A percentile compares a stretch with the other conserved stretches of the same genome.
Evolutionary conservation across 2,113 vertebrate genomes (phyloP).

Genomic region (Lucifuga dentata): DNA sequence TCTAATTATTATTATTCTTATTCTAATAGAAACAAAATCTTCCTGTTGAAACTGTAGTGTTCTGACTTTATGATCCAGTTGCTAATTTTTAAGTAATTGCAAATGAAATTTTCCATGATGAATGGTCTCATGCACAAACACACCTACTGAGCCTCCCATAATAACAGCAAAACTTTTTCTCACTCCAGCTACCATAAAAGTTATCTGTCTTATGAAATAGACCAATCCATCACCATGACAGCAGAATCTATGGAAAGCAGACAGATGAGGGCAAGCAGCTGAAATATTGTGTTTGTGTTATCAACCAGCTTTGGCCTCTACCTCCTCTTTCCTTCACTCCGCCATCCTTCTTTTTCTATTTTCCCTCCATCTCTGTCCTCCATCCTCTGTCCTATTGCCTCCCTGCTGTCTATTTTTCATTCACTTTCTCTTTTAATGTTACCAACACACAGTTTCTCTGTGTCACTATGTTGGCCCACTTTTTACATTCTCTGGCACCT

Average conservation of each 20-base stretch:
- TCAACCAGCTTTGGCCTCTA: constrained; percentile 3
- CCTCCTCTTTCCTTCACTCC: not conserved
- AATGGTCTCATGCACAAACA: constrained; percentile 16
- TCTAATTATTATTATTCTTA: too few relatives aligned
- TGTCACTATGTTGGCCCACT: not conserved
- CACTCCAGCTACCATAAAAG: constrained; percentile 5
- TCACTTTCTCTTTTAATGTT: not conserved
- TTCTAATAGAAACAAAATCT: too few relatives aligned
- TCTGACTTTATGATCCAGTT: not conserved
- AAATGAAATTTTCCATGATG: constrained; percentile 22
- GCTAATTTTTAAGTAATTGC: constrained; percentile 1
- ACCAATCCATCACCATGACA: constrained; percentile 64
- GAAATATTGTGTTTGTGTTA: not conserved
- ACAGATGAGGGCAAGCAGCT: constrained; percentile 28
- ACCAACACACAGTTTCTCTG: not conserved
- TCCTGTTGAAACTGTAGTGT: not conserved
- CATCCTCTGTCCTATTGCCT: not conserved
- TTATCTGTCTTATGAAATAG: constrained; percentile 40
- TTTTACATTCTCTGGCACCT: constrained; percentile 12
- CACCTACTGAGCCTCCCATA: constrained; percentile 19
- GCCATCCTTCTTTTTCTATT: not conserved
- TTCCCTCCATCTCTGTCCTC: not conserved
- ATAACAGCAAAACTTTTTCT: constrained; percentile 27
- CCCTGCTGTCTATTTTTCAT: constrained; percentile 3
- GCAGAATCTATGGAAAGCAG: constrained; percentile 38